Evolutionary conservation across 2,797 vertebrate genomes (phyloP).

Genomic region (Anisognathus igniventris): DNA sequence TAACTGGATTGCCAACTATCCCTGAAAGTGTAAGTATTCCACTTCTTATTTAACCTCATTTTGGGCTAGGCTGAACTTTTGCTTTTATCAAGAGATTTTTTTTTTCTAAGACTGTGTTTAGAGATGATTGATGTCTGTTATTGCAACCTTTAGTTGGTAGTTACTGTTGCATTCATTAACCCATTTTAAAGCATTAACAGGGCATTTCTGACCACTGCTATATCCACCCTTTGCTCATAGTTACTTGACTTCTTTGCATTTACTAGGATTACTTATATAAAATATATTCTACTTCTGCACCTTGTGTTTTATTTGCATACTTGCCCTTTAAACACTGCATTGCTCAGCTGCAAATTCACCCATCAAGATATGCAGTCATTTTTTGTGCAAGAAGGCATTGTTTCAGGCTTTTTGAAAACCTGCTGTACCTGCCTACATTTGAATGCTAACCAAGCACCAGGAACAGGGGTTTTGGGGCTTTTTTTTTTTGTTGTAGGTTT

Average conservation of each 20-base stretch:
- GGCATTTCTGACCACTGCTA: not conserved
- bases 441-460: not conserved
- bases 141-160: constrained; percentile 5
- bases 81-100: not conserved
- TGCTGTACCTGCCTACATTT: not conserved
- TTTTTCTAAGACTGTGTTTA: not conserved
- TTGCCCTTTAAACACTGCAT: not conserved
- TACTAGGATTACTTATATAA: not conserved
- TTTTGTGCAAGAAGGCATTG: not conserved
- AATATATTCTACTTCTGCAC: not conserved
- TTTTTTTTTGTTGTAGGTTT: not conserved
- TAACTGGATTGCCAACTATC: constrained; percentile 94
- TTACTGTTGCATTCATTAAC: not conserved
- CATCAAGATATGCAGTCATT: not conserved
- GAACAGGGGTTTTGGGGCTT: not conserved
- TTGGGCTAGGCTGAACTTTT: not conserved
- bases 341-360: not conserved
- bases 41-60: not conserved
- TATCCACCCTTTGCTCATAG: not conserved
- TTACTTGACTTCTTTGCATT: not conserved
- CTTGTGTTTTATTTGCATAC: not conserved
- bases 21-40: constrained; percentile 94
- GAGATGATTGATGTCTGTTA: constrained; percentile 1
- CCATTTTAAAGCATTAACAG: not conserved
- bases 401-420: not conserved